Evolutionary conservation across 2,113 vertebrate genomes (phyloP), one percentile per base, ranked within the genome.

Genomic region (Sterrhoptilus dennistouni): DNA sequence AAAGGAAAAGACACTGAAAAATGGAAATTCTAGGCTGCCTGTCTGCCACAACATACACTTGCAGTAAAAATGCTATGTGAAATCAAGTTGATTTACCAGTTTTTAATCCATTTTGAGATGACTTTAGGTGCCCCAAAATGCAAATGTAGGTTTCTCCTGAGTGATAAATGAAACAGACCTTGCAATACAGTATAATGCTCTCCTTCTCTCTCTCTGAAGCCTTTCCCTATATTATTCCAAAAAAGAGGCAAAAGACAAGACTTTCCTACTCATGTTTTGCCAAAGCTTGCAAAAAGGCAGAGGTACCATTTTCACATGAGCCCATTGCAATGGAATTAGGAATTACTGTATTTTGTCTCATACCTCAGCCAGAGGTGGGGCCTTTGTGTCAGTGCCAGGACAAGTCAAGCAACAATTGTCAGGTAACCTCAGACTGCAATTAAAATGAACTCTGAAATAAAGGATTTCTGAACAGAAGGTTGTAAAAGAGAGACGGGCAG

Each of bases 351-450:
- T 69, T 93, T 95, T 91, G 84, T 65, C 50, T 97, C 92, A 96
- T 76, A 72, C 84, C 68, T 94, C 70, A 97, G 82, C 56, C 77
- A 53, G 96, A 96, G 93, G 94, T 60, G 86, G 89, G 68, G 86
- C 80, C 50, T 90, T 89, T 72, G 33, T 81, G 54, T 72, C 78
- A 84, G 76, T 97, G 95, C 94, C 94, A 95, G 81, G 86, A 70
- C 82, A 76, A 95, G 96, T 91, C 92, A 96, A 90, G 68, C 89
- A 97, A 88, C 35, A 14, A 91, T 79, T 97, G 78, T 89, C 75
- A 74, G 76, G 89, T 96, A 97, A 97, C 94, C 87, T 97, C 96
- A 95, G 91, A 76, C 89, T 95, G 82, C 50, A 90, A 82, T 96
- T 93, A 87, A 90, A 93, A 84, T 68, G 70, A 86, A 21, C 50